Conservation (phyloP, 2,113 vertebrate genomes). For the Bos indicus region DNA sequence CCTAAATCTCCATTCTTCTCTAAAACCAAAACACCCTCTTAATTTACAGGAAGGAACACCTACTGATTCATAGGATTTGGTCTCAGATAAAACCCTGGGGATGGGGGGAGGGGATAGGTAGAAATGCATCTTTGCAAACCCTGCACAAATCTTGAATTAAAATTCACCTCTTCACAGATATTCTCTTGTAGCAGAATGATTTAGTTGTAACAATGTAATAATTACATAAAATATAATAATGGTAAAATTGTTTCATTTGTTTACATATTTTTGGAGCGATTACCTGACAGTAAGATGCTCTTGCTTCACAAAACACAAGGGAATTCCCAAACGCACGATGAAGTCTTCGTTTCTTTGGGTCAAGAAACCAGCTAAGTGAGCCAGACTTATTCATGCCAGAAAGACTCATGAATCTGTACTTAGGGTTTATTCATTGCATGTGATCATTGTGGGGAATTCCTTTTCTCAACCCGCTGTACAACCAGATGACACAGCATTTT, state of each 20-base stretch:
- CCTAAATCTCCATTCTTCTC: background rate
- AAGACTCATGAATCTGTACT: background rate
- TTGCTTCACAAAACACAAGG: conserved; percentile 28
- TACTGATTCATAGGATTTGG: conserved; percentile 13
- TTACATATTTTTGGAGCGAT: background rate
- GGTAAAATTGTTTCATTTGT: background rate
- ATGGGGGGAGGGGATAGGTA: background rate
- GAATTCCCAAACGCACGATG: background rate
- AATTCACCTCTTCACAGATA: background rate
- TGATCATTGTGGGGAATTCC: background rate
- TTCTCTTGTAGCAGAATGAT: background rate
- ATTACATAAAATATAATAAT: background rate
- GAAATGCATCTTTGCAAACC: conserved; percentile 16
- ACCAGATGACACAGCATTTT: conserved; percentile 37
- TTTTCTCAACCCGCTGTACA: conserved; percentile 13
- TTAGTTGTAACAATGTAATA: background rate
- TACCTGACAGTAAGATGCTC: background rate
- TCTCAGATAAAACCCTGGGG: background rate
- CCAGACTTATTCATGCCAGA: background rate
- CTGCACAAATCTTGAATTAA: conserved; percentile 14
- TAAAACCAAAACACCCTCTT: background rate
- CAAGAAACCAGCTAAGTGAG: conserved; percentile 14
- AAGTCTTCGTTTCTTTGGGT: background rate
- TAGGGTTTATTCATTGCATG: background rate
- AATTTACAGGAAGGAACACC: background rate